These are phyloP conservation scores for Sarcophilus harrisii DNA, from an alignment of 2,797 vertebrate species.

Conservation along the genomic window DNA sequence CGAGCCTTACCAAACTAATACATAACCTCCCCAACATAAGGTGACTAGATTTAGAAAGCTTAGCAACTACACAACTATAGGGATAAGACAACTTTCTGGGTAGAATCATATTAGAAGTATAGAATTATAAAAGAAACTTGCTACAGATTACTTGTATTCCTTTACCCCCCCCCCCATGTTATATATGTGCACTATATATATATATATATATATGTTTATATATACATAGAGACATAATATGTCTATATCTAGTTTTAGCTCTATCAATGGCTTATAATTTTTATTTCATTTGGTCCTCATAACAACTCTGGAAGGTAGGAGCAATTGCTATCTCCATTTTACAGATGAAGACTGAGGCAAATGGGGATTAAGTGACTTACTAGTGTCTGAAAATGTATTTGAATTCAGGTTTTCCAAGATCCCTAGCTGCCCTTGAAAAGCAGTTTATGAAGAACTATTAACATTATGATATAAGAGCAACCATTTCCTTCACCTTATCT, in stretches of 20 bases:
- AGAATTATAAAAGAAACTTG: not conserved
- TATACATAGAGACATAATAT: too few species aligned
- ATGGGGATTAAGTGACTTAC: not conserved
- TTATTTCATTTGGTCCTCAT: not conserved
- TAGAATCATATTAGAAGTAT: not conserved
- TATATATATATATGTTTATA: not conserved
- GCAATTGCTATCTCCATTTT: not conserved
- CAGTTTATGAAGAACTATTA: conserved; percentile 30
- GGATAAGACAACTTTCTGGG: conserved; percentile 36
- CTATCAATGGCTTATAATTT: not conserved
- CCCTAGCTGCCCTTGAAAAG: not conserved
- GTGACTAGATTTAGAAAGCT: not conserved
- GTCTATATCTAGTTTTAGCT: not conserved
- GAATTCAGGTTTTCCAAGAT: not conserved
- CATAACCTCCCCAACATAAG: not conserved
- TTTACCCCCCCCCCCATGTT: conserved; percentile 5
- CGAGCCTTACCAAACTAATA: not conserved
- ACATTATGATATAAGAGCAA: conserved; percentile 25
- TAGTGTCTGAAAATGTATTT: not conserved
- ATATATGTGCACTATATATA: not conserved
- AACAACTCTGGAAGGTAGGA: not conserved
- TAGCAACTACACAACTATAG: not conserved
- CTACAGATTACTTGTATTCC: conserved; percentile 51
- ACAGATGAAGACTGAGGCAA: not conserved
- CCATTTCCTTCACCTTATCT: not conserved